Base-by-base conservation (phyloP, 2,888 invertebrate genomes). In the Tetropium fuscum region DNA sequence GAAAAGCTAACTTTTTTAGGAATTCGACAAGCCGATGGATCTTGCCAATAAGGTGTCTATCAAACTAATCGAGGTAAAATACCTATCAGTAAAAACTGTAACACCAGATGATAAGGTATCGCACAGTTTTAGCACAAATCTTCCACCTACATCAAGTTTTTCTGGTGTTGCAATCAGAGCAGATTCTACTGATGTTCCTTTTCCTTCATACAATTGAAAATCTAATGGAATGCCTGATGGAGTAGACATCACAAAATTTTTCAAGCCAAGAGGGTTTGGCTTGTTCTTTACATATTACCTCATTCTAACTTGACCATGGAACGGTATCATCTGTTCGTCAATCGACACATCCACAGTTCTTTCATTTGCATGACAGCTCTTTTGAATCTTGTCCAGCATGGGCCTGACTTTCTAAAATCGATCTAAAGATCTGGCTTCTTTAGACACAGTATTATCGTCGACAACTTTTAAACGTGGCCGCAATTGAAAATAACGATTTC, bases 141-240 rank as follows among this genome's bases (percentile, higher is more conserved):
- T 30, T 30, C 27, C 27, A 30, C 27, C 27, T 30, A 30, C 27
- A 30, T 30, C n/a, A 30, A 30, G 27, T 30, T 30, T 30, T 30
- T 30, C 27, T 30, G 27, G 27, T 30, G 27, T n/a, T 30, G 27
- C 27, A 1, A 30, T 30, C 27, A 30, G 27, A n/a, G 27, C 27
- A 30, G 27, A 30, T 30, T 30, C 27, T 30, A n/a, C 27, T 30
- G 27, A 30, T 30, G 27, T 30, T 4, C 27, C 27, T 30, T 30
- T 30, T 30, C n/a, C 27, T 7, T 30, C 27, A 30, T 30, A 30
- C 10, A 30, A 1, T 30, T 30, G 27, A 30, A 30, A 30, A 30
- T 30, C 27, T 30, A 30, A 30, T 30, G 27, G n/a, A 30, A 30
- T 30, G 3, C 3, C n/a, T 30, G 27, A 30, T 10, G 27, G n/a